phyloP scores from a whole-genome alignment of 1,140 invertebrate genomes.

The Caenorhabditis brenneri region DNA sequence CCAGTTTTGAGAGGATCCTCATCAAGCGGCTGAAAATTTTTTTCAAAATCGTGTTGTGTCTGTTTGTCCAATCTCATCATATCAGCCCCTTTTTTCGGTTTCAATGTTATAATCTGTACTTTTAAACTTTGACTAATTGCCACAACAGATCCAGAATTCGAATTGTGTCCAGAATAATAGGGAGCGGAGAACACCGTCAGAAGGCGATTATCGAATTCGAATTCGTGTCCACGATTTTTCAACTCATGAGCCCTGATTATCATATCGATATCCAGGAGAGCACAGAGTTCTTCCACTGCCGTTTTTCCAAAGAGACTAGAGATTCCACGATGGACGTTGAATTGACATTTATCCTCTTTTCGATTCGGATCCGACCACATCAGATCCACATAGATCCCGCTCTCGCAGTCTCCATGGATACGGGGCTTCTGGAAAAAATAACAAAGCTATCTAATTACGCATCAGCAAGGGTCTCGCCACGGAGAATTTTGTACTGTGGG shows the following conservation, averaged over 20 bases:
- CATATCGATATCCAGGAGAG: conserved; percentile 47
- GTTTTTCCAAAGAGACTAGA: conserved; percentile 55
- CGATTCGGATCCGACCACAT: conserved; percentile 56
- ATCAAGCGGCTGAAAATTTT: neutral
- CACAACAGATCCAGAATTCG: conserved; percentile 47
- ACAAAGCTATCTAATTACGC: too few relatives aligned
- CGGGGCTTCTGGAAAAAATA: conserved; percentile 49
- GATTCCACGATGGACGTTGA: conserved; percentile 1
- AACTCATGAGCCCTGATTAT: conserved; percentile 63
- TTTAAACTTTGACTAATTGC: conserved; percentile 32
- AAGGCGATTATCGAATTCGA: conserved; percentile 70
- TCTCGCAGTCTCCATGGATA: conserved; percentile 47
- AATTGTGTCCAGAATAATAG: conserved; percentile 55
- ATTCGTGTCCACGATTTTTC: conserved; percentile 75
- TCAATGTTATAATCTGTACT: neutral
- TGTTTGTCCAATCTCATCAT: neutral
- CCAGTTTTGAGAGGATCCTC: neutral
- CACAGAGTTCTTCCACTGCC: conserved; percentile 51
- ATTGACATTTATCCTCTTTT: conserved; percentile 35
- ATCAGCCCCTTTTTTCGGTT: neutral
- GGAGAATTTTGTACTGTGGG: too few relatives aligned
- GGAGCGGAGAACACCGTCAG: conserved; percentile 61
- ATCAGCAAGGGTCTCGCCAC: too few relatives aligned
- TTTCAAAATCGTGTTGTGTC: neutral
- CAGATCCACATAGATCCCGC: conserved; percentile 49